phyloP scores from a whole-genome alignment of 2,113 vertebrate genomes.

The Actinemys pallida region DNA sequence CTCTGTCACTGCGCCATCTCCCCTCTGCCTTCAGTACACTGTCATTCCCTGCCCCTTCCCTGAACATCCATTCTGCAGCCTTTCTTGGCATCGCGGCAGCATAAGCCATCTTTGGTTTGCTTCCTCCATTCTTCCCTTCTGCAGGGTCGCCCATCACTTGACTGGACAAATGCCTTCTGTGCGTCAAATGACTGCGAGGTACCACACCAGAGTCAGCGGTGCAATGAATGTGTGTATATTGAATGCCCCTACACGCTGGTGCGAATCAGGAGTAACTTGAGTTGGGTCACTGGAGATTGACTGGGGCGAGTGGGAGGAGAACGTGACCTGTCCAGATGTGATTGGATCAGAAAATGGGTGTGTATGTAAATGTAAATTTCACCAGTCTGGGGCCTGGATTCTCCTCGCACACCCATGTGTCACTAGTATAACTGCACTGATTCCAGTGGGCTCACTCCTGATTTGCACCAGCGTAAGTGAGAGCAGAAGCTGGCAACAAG shows the following conservation, averaged over 20 bases:
- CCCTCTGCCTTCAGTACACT: neutral
- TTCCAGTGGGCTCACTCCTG: neutral
- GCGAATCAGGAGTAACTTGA: neutral
- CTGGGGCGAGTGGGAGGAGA: neutral
- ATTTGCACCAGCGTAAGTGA: neutral
- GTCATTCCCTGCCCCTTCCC: slow-evolving; percentile 11
- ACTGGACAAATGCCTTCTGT: neutral
- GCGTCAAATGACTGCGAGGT: neutral
- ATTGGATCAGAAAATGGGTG: neutral
- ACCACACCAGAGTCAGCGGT: fast-evolving
- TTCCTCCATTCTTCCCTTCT: slow-evolving; percentile 17
- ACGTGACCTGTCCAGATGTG: neutral
- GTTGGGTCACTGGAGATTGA: neutral
- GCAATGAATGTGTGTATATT: neutral
- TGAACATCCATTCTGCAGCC: slow-evolving; percentile 60
- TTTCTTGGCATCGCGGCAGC: slow-evolving; percentile 55
- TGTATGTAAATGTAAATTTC: neutral
- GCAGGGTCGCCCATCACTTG: slow-evolving; percentile 6
- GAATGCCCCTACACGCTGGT: neutral
- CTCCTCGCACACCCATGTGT: neutral
- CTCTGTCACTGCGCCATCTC: neutral
- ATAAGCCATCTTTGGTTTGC: slow-evolving; percentile 60
- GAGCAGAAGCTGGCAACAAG: neutral
- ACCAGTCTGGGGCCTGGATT: neutral
- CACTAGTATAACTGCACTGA: neutral